Evolutionary conservation across 1,140 invertebrate species (phyloP).

Genomic region (Physella acuta): DNA sequence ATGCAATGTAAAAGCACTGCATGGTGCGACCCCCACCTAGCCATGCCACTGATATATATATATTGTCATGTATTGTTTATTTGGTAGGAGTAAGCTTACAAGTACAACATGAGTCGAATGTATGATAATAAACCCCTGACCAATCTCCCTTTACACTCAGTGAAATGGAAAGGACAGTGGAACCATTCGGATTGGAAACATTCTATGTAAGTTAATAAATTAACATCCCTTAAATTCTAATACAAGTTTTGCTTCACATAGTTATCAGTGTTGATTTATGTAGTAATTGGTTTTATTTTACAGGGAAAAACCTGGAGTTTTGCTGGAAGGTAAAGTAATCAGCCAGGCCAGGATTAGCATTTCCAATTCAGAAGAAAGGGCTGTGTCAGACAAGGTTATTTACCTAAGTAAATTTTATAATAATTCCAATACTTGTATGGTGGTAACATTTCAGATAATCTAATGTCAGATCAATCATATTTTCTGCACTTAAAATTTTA

Average conservation of each 20-base stretch:
- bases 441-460: background rate
- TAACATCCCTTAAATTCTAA: no score
- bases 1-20: no score
- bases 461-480: no score
- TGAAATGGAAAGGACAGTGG: conserved; percentile 10
- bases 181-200: background rate
- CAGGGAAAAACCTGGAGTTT: conserved; percentile 8
- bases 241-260: no score
- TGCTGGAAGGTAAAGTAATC: conserved; percentile 11
- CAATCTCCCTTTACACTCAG: conserved; percentile 5
- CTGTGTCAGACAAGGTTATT: no score
- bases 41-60: no score
- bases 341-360: conserved; percentile 16
- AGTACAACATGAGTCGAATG: conserved; percentile 2
- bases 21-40: no score
- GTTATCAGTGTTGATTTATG: no score
- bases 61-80: background rate
- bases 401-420: background rate
- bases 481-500: conserved; percentile 1
- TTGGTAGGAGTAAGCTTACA: background rate
- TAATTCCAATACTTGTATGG: background rate
- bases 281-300: no score
- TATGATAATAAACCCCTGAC: conserved; percentile 15
- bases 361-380: background rate
- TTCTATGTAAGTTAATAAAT: no score